Conservation (phyloP, 1,140 invertebrate species). For the Solenopsis invicta region DNA sequence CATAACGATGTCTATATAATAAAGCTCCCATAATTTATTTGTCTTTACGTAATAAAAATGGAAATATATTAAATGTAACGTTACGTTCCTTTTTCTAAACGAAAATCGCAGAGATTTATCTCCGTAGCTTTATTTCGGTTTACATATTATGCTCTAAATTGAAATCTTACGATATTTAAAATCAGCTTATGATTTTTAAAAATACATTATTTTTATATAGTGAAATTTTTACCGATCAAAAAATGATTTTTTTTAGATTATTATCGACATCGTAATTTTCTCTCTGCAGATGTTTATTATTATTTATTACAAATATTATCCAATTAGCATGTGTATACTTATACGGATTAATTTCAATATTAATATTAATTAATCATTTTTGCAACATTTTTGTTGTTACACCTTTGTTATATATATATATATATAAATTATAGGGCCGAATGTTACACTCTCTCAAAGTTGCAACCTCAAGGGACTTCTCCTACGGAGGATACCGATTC, state of each 20-base stretch:
- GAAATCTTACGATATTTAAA: not conserved
- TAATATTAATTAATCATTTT: not conserved
- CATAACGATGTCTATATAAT: not conserved
- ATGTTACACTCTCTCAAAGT: constrained; percentile 52
- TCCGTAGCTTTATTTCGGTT: not conserved
- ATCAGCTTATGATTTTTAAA: not conserved
- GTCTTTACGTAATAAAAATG: not conserved
- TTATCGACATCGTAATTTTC: not conserved
- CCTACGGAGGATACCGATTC: constrained; percentile 85
- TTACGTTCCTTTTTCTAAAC: not conserved
- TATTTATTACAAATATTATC: not conserved
- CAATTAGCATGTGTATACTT: not conserved
- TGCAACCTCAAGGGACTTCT: constrained; percentile 77
- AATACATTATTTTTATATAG: too few relatives aligned
- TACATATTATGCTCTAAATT: not conserved
- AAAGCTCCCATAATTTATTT: not conserved
- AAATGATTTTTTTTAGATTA: constrained; percentile 7
- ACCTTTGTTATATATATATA: not conserved
- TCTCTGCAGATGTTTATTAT: not conserved
- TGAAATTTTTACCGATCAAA: not conserved
- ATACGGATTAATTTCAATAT: not conserved
- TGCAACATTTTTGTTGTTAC: not conserved
- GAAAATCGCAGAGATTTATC: not conserved
- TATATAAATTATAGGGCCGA: constrained; percentile 45
- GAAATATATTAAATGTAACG: not conserved